A percentile compares a stretch with the other conserved stretches of the same genome.
Conservation (phyloP, 1,140 invertebrate genomes). For the Scaptomyza graminum region DNA sequence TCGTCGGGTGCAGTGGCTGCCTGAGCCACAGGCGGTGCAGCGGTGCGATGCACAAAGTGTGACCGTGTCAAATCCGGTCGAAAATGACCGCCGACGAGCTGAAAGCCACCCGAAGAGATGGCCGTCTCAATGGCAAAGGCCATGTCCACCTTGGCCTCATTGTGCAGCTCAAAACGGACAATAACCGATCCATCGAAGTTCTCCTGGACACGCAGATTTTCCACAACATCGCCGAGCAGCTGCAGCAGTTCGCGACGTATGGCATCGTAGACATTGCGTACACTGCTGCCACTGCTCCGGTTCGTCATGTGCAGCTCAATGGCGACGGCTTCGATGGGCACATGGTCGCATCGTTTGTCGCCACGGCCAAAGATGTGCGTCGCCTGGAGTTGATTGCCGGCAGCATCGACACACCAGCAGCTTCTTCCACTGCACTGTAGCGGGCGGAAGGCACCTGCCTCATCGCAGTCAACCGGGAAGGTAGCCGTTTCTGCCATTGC, state of each 20-base stretch:
- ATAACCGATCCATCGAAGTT: slow-evolving; percentile 75
- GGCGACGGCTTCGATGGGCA: slow-evolving; percentile 75
- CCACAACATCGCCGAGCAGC: slow-evolving; percentile 67
- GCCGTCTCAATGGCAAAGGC: slow-evolving; percentile 81
- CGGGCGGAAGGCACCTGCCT: slow-evolving; percentile 88
- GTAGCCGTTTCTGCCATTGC: slow-evolving; percentile 86
- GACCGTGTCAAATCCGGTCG: slow-evolving; percentile 73
- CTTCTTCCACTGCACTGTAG: slow-evolving; percentile 88
- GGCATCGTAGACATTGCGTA: slow-evolving; percentile 75
- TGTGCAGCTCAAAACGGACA: slow-evolving; percentile 78
- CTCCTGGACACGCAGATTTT: slow-evolving; percentile 83
- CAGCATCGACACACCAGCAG: slow-evolving; percentile 95
- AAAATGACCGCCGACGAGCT: slow-evolving; percentile 66
- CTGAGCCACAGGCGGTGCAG: slow-evolving; percentile 51
- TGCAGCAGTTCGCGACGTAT: slow-evolving; percentile 69
- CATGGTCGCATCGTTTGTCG: slow-evolving; percentile 54
- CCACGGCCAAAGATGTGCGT: slow-evolving; percentile 87
- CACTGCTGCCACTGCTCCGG: slow-evolving; percentile 40
- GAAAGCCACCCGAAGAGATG: slow-evolving; percentile 61
- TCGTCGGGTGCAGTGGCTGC: slow-evolving; percentile 66
- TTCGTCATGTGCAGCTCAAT: slow-evolving; percentile 80
- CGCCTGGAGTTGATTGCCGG: slow-evolving; percentile 89
- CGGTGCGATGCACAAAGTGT: slow-evolving; percentile 73
- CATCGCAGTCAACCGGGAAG: slow-evolving; percentile 87
- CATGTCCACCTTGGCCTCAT: slow-evolving; percentile 75